phyloP scores from a whole-genome alignment of 2,888 invertebrate genomes.

The Harpalus rubripes region DNA sequence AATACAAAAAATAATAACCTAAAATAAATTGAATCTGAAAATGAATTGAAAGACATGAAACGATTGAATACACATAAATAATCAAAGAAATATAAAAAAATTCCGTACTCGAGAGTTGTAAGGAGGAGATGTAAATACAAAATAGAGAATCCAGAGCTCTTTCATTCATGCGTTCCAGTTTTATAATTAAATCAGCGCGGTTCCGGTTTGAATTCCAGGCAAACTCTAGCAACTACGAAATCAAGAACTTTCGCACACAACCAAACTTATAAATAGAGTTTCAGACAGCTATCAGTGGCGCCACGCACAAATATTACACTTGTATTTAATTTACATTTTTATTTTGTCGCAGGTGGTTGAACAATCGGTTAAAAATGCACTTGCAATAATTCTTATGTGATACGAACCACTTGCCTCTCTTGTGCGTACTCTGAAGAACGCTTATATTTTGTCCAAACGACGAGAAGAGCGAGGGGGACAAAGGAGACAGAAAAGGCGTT shows the following conservation, averaged over 20 bases:
- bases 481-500: too few species aligned
- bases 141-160: slow-evolving; percentile 6
- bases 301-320: neutral
- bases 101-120: slow-evolving; percentile 14
- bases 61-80: slow-evolving; percentile 36
- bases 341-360: too few species aligned
- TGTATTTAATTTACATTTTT: too few species aligned
- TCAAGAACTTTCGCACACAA: slow-evolving; percentile 31
- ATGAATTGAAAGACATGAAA: slow-evolving; percentile 12
- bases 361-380: too few species aligned
- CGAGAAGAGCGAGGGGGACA: too few species aligned
- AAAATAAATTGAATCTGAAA: slow-evolving; percentile 26
- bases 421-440: too few species aligned
- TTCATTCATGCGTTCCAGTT: slow-evolving; percentile 45
- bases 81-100: slow-evolving; percentile 42
- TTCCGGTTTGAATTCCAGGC: slow-evolving; percentile 27
- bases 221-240: slow-evolving; percentile 13
- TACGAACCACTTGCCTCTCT: too few species aligned
- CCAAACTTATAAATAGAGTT: slow-evolving; percentile 19
- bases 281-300: neutral
- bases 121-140: slow-evolving; percentile 25
- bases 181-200: slow-evolving; percentile 47
- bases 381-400: too few species aligned
- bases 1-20: slow-evolving; percentile 13
- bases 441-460: too few species aligned